Evolutionary conservation across 2,888 invertebrate genomes (phyloP), one percentile per base, ranked within the genome.

Genomic region (Lasioglossum leucozonium): DNA sequence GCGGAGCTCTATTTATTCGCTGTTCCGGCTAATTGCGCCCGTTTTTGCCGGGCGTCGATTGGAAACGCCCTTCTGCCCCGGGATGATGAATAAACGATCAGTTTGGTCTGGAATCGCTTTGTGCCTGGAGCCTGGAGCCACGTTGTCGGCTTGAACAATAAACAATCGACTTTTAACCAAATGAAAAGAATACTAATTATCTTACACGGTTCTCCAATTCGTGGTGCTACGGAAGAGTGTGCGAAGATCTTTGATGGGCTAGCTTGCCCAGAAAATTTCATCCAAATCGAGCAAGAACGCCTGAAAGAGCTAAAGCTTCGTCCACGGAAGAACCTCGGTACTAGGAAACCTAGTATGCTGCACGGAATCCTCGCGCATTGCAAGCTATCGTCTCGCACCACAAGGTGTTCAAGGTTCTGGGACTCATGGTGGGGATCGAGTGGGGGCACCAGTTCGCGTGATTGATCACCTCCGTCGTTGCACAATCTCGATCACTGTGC

Each of bases 21-120:
- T 18, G 18, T 26, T 13, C 22, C 42, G 26, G 13, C 44, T 72
- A 51, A 77, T 81, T 67, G 34, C 65, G 72, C 55, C 78, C 72
- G 34, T 42, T 65, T 51, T 51, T 8, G 11, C 16, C 40, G 10
- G 11, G 13, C 18, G 40, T 26, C 10, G 75, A 22, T 62, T 44
- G 30, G 62, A 11, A 55, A 55, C 55, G n/a, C 11, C 55, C 55
- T 55, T 11, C n/a, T 4, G n/a, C 0, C 4, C n/a, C 55, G 55
- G n/a, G 18, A 1, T 65, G n/a, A 18, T 2, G 40, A 34, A 65
- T 51, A 69, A 69, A 77, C 40, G 55, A 26, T 75, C 16, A 30
- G 16, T 30, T 30, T 16, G 26, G 30, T 55, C n/a, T n/a, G n/a
- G 55, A 55, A n/a, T n/a, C 11, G 11, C 55, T n/a, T 11, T 55